Percentiles rank a stretch among this genome's conserved stretches.
Conservation (phyloP, 2,888 invertebrate species). For the Salpingus planirostris region DNA sequence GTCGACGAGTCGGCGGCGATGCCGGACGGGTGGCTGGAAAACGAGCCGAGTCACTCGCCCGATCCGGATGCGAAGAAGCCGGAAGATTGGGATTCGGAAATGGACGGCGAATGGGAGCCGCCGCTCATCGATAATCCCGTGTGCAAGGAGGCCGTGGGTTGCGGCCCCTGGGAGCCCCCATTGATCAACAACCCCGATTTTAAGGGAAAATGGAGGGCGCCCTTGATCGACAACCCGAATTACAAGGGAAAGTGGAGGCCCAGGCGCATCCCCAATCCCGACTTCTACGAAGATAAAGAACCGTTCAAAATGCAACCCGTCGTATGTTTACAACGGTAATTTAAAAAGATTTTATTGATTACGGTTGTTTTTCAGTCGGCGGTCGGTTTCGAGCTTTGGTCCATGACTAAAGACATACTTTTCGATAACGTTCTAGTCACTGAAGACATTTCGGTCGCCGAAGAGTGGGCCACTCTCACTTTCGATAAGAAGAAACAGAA, state of each 20-base stretch:
- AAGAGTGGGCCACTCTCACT: conserved; percentile 72
- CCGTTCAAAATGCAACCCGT: conserved; percentile 88
- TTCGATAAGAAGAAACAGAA: conserved; percentile 77
- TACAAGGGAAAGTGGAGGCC: conserved; percentile 95
- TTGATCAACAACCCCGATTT: conserved; percentile 81
- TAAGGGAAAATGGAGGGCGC: conserved; percentile 90
- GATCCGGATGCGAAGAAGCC: conserved; percentile 85
- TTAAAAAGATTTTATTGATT: no score
- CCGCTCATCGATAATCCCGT: conserved; percentile 84
- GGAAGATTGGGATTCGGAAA: conserved; percentile 94
- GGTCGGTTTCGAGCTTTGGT: conserved; percentile 96
- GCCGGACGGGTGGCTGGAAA: conserved; percentile 88
- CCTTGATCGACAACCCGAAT: conserved; percentile 84
- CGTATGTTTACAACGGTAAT: conserved; percentile 67
- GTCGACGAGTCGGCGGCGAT: conserved; percentile 74
- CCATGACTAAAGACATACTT: conserved; percentile 88
- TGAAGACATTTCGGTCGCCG: conserved; percentile 67
- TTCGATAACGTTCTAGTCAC: conserved; percentile 95
- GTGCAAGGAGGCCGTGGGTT: conserved; percentile 67
- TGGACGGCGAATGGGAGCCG: conserved; percentile 99
- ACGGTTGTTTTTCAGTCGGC: conserved; percentile 68
- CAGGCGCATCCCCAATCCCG: conserved; percentile 79
- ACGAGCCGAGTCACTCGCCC: conserved; percentile 77
- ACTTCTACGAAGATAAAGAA: conserved; percentile 81
- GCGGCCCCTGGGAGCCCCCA: conserved; percentile 85